Base-by-base conservation (phyloP, 2,888 invertebrate genomes). In the Tridacna crocea region DNA sequence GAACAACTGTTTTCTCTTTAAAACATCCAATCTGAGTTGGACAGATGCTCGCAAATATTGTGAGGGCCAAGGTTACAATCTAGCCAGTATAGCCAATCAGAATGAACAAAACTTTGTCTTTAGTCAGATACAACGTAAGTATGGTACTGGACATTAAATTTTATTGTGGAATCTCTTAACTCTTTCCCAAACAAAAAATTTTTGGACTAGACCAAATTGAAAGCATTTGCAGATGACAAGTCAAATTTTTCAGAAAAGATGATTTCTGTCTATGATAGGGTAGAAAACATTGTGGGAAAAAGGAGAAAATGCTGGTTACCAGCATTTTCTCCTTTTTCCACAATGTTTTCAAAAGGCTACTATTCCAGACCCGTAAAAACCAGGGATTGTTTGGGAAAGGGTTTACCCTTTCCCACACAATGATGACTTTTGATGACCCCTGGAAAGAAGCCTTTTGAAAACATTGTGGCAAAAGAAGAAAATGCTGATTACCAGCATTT, bases 41-140 rank as follows among this genome's bases (percentile, higher is more conserved):
- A 48, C 26, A 0, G 60, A 82, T 19, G 88, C 90, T 6, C 46
- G 61, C 8, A 36, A 58, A 19, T 77, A 68, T 51, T 90, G 90
- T 75, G 48, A 77, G 10, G 19, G 46, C 24, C 74, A 82, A 12
- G 76, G 76, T 0, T 75, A 63, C 11, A 60, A 79, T 10, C 75
- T 91, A 22, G 90, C 84, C 24, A 84, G 88, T 55, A 88, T 90
- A 48, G 78, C 70, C 3, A 82, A 86, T 27, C 82, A 78, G 55
- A 81, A 84, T 27, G 88, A 90, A 75, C 88, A 90, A 51, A 89
- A 88, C 68, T 91, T 85, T 76, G 81, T 90, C 24, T 82, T 72
- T 72, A 88, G 87, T 63, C 87, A 87, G 61, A 47, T 90, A 13
- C 87, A 84, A 77, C 81, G 90, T 90, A 75, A 26, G 75, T 48